A percentile compares a stretch with the other conserved stretches of the same genome.
phyloP scores from a whole-genome alignment of 2,888 invertebrate species.

The Tillus elongatus region DNA sequence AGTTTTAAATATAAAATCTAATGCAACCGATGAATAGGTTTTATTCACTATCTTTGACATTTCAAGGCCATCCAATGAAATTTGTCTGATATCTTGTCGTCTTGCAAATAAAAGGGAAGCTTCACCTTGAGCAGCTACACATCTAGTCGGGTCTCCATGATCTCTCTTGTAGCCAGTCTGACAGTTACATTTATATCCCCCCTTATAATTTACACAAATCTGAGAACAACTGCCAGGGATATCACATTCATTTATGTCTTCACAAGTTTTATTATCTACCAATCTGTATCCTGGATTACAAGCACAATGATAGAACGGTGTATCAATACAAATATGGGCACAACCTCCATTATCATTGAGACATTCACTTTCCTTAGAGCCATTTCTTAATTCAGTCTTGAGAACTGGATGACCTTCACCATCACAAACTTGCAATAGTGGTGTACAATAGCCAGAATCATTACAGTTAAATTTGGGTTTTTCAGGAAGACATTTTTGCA shows the following conservation, averaged over 20 bases:
- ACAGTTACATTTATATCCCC: constrained; percentile 89
- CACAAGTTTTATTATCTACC: constrained; percentile 33
- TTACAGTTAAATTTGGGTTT: neutral
- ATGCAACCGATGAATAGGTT: constrained; percentile 83
- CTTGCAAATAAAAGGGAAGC: constrained; percentile 84
- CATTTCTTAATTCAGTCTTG: neutral
- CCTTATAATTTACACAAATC: constrained; percentile 82
- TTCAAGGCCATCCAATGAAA: constrained; percentile 82
- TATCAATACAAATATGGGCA: constrained; percentile 47
- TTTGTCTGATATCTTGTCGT: constrained; percentile 83
- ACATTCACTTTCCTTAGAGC: constrained; percentile 25
- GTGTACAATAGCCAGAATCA: neutral
- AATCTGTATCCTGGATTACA: constrained; percentile 47
- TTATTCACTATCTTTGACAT: constrained; percentile 89
- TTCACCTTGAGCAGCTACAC: constrained; percentile 85
- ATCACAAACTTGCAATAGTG: constrained; percentile 1
- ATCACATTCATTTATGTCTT: constrained; percentile 88
- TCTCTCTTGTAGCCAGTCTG: constrained; percentile 77
- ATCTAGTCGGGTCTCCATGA: constrained; percentile 72
- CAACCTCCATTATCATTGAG: constrained; percentile 45
- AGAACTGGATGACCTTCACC: neutral
- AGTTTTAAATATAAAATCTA: constrained; percentile 88
- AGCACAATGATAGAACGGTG: constrained; percentile 47
- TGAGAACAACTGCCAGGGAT: constrained; percentile 91
- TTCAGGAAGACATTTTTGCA: neutral